phyloP scores from a whole-genome alignment of 2,797 vertebrate species.

The Sebastolobus alascanus region DNA sequence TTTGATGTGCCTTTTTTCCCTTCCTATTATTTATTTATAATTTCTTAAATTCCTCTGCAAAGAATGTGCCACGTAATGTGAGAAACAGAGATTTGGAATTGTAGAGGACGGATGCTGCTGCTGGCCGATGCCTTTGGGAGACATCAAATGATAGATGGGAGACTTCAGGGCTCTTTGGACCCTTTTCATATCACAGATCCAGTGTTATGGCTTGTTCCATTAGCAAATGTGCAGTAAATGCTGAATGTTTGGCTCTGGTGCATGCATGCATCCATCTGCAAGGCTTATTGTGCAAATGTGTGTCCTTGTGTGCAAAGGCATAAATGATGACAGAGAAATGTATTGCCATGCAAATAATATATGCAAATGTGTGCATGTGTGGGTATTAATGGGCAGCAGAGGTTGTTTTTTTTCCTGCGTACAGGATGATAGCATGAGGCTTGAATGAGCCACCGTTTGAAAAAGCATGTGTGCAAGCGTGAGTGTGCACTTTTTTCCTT shows the following conservation, averaged over 20 bases:
- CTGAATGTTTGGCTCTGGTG: conserved; percentile 19
- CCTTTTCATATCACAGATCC: conserved; percentile 31
- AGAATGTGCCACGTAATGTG: conserved; percentile 63
- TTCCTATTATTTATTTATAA: conserved; percentile 57
- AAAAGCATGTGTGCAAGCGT: conserved; percentile 10
- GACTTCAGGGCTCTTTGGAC: conserved; percentile 44
- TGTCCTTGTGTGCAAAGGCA: conserved; percentile 18
- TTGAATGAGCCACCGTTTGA: conserved; percentile 22
- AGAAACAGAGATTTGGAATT: conserved; percentile 56
- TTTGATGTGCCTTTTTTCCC: conserved; percentile 69
- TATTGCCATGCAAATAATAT: conserved; percentile 47
- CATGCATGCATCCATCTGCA: conserved; percentile 13
- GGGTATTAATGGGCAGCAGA: conserved; percentile 34
- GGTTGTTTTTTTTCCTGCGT: not conserved
- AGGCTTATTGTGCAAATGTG: conserved; percentile 7
- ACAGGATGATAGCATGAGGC: conserved; percentile 11
- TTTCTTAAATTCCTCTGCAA: conserved; percentile 41
- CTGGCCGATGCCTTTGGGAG: conserved; percentile 38
- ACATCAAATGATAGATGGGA: conserved; percentile 58
- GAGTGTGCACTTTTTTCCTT: conserved; percentile 37
- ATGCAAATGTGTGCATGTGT: conserved; percentile 53
- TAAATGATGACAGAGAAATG: conserved; percentile 40
- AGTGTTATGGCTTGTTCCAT: conserved; percentile 44
- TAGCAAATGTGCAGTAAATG: conserved; percentile 35
- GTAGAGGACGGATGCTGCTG: conserved; percentile 20